Evolutionary conservation across 2,113 vertebrate genomes (phyloP), one percentile per base, ranked within the genome.

Genomic region (Varanus komodoensis): DNA sequence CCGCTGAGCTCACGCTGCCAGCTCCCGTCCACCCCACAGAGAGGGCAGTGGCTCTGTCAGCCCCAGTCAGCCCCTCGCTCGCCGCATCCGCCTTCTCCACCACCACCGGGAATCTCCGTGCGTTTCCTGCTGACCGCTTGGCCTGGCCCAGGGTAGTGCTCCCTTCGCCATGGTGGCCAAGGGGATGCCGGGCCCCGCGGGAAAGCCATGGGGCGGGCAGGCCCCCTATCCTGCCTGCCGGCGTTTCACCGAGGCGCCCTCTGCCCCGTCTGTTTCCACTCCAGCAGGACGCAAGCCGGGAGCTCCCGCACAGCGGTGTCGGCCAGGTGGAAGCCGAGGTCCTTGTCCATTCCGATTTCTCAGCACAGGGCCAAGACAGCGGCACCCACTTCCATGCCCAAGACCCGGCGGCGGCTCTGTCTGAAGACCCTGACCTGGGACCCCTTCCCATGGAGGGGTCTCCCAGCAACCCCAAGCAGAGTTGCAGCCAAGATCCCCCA

Each of bases 281-380:
- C 25, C 82, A 97, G 97, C 97, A 92, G 44, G 96, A 96, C 17
- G 94, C 95, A 19, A 98, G 96, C 91, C 97, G 96, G 93, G 97
- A 96, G 67, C 96, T 96, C 14, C 75, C 91, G 0, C 96, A 97
- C 2, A 91, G 97, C 92, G 97, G 92, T 95, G 96, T 97, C 80
- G 98, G 98, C 96, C 98, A 98, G 95, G 98, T 99, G 79, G 98
- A 99, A 95, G 99, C 99, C 0, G 98, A 99, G 48, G 98, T 99
- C 93, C 99, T 99, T 0, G 99, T 99, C 93, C 99, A 99, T 95
- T 99, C 98, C 4, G 98, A 99, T 95, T 98, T 99, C 89, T 97
- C 98, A 25, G 98, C 98, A 25, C 97, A 96, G 50, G 93, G 92
- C 91, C 97, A 94, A 93, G 97, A 94, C 64, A 95, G 92, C 0